Base-by-base conservation (phyloP, 2,113 vertebrate genomes). In the Cyanoderma ruficeps region DNA sequence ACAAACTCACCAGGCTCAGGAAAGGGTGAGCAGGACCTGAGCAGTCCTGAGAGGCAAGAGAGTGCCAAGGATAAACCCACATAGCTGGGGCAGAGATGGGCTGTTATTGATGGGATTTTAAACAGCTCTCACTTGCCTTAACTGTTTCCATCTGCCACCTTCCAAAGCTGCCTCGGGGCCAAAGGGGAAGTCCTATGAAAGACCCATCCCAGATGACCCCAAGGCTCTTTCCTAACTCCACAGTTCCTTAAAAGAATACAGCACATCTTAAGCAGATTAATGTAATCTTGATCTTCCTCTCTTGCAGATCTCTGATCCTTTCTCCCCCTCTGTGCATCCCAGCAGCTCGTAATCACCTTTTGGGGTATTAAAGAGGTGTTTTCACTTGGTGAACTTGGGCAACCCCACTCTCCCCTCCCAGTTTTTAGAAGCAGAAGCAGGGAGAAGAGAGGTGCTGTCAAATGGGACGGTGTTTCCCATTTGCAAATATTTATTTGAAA, bases 91-190 rank as follows among this genome's bases (percentile, higher is more conserved):
- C 6, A 86, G 80, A 70, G 49, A 30, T 75, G 56, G 35, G 39
- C 56, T 90, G n/a, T 9, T 90, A 55, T 55, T 68, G 64, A 49
- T 21, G 12, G 76, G 83, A 61, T 89, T 92, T 92, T 76, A 83
- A 89, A 42, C 49, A 95, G 61, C n/a, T 74, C 83, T 90, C 80
- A 23, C 27, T 83, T 81, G 60, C 72, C 86, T 81, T 90, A 83
- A 95, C 79, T 71, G 18, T 71, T 96, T 96, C 96, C 92, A 96
- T 96, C 90, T 95, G 93, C 85, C 75, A 70, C 81, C 70, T 94
- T 78, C 87, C 59, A 78, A 56, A 89, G 80, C 52, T 61, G 90
- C 90, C 88, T 90, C 25, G 61, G 70, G 83, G 82, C 80, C 83
- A 35, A 17, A 74, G 47, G 25, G 52, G 21, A 88, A 87, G 28